Conservation (phyloP, 2,888 invertebrate genomes). For the Drosophila kokeensis region DNA sequence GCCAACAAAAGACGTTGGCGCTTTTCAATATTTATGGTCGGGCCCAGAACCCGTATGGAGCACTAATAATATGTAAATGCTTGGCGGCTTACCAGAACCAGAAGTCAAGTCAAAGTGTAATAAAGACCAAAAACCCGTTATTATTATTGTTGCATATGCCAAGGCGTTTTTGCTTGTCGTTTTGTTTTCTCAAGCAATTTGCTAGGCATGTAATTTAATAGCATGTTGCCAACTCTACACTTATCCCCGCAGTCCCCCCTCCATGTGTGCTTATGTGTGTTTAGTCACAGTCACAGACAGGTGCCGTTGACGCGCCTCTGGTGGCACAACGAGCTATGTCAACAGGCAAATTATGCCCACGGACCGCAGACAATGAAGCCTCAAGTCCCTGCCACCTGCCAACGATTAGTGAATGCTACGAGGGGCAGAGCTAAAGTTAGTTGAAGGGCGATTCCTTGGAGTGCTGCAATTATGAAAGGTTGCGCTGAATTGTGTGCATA, state of each 20-base stretch:
- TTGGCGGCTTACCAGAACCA: constrained; percentile 54
- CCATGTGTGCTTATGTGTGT: constrained; percentile 3
- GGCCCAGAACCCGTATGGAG: neutral
- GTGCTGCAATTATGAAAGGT: constrained; percentile 58
- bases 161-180: constrained; percentile 64
- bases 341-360: constrained; percentile 73
- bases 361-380: constrained; percentile 58
- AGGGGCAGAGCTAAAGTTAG: constrained; percentile 11
- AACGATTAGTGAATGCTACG: constrained; percentile 40
- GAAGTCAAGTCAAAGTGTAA: constrained; percentile 32
- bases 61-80: constrained; percentile 74
- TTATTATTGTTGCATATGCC: constrained; percentile 74
- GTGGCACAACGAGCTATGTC: constrained; percentile 64
- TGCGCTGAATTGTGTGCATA: constrained; percentile 58
- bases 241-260: neutral
- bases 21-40: constrained; percentile 73
- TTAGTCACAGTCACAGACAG: constrained; percentile 40
- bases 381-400: constrained; percentile 30
- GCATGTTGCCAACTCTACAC: constrained; percentile 49
- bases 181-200: constrained; percentile 77
- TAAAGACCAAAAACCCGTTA: constrained; percentile 69
- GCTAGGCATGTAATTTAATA: constrained; percentile 73
- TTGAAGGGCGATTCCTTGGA: constrained; percentile 43
- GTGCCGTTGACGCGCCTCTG: constrained; percentile 70
- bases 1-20: constrained; percentile 72